Percentiles rank a stretch among this genome's conserved stretches.
These are phyloP conservation scores for Escarpia spicata DNA, from an alignment of 2,888 invertebrate genomes.

Conservation along the genomic window DNA sequence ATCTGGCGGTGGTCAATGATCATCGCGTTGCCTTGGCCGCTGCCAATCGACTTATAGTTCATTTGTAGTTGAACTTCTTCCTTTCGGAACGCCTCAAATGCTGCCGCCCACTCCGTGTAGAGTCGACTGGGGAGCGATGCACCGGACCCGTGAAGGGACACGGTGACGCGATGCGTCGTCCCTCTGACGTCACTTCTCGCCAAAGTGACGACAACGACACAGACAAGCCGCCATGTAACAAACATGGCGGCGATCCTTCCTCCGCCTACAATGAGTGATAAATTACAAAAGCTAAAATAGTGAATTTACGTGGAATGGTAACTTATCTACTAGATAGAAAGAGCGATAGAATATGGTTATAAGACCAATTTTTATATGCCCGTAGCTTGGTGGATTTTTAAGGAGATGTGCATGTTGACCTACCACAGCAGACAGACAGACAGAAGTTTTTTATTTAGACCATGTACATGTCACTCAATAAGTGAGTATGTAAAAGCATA, in stretches of 20 bases:
- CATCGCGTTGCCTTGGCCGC: constrained; percentile 17
- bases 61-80: not conserved
- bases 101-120: constrained; percentile 36
- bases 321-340: not conserved
- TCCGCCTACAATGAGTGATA: not conserved
- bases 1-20: constrained; percentile 41
- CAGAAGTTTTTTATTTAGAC: no score
- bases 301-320: not conserved
- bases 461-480: no score
- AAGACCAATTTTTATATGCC: no score
- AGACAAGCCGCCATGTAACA: not conserved
- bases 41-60: not conserved
- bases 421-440: no score
- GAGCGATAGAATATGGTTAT: not conserved
- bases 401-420: no score
- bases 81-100: not conserved
- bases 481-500: no score
- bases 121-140: constrained; percentile 36
- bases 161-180: not conserved
- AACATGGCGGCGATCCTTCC: not conserved
- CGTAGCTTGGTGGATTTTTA: no score
- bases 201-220: not conserved
- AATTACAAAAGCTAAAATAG: not conserved
- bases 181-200: not conserved
- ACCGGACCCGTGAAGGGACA: constrained; percentile 31